phyloP scores from a whole-genome alignment of 1,140 invertebrate species.

The Spodoptera frugiperda region DNA sequence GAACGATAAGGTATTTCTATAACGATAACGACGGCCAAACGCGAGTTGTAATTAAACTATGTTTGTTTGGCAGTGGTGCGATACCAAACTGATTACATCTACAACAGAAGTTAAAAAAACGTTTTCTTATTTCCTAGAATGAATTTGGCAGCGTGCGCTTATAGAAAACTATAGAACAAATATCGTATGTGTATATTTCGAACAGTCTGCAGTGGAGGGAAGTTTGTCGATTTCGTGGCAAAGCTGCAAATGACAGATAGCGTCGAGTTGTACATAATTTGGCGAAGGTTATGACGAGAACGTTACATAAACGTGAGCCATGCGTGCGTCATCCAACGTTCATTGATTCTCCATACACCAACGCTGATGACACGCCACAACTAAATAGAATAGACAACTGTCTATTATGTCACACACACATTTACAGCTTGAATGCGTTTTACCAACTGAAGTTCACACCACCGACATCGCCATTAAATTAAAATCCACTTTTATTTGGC shows the following conservation, averaged over 20 bases:
- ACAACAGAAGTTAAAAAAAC: slow-evolving; percentile 5
- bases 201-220: not conserved
- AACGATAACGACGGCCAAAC: slow-evolving; percentile 10
- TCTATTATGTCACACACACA: slow-evolving; percentile 16
- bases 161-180: slow-evolving; percentile 26
- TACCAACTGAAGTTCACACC: slow-evolving; percentile 5
- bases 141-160: slow-evolving; percentile 1
- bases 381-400: slow-evolving; percentile 32
- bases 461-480: not conserved
- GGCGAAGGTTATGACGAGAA: slow-evolving; percentile 35
- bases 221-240: slow-evolving; percentile 32
- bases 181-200: slow-evolving; percentile 18
- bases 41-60: slow-evolving; percentile 14
- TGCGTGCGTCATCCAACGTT: slow-evolving; percentile 40
- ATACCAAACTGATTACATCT: not conserved
- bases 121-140: slow-evolving; percentile 2
- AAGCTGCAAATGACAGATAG: slow-evolving; percentile 43
- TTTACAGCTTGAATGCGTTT: slow-evolving; percentile 16
- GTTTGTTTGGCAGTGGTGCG: slow-evolving; percentile 3
- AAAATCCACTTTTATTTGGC: not conserved
- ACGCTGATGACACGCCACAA: slow-evolving; percentile 25
- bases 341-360: slow-evolving; percentile 38
- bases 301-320: slow-evolving; percentile 34
- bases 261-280: slow-evolving; percentile 38
- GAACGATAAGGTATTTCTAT: slow-evolving; percentile 11